Evolutionary conservation across 2,797 vertebrate genomes (phyloP), one percentile per base, ranked within the genome.

Genomic region (Tauraco hartlaubi): DNA sequence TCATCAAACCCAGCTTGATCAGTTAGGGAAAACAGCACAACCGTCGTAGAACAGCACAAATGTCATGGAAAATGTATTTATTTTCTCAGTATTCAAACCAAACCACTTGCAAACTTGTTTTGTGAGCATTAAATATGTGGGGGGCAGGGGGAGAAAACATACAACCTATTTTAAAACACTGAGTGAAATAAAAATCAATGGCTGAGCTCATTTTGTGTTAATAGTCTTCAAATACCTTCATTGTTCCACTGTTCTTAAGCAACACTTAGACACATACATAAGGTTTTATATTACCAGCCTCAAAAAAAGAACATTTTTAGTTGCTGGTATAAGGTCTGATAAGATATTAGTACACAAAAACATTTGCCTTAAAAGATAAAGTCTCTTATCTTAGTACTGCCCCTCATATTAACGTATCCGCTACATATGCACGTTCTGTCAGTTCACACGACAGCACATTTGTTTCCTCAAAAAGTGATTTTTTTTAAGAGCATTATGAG

Each of bases 161-260:
- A 66, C n/a, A 96, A 87, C 77, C 81, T 89, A n/a, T 96, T 96
- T 97, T 67, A 81, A 95, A 91, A 83, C 35, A 63, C 55, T 29
- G 76, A 92, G 80, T 96, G 95, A 98, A 97, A 92, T 82, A 95
- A 97, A 97, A 97, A 97, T 97, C 95, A 94, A 96, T 97, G 94
- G 61, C 66, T 91, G 93, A 86, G 76, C 54, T 51, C 56, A 69
- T 94, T 97, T 94, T 37, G 51, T 81, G 88, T 79, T 97, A 97
- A 97, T 95, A 89, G 74, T 71, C 66, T 95, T 95, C 93, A 93
- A 95, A 93, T 78, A 56, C 67, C 75, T 96, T 95, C 89, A 74
- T 88, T 90, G 90, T 84, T 96, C 81, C 61, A 51, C 22, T 94
- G 46, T 85, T 96, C 92, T 83, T 87, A 92, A 96, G 96, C 71